Base-by-base conservation (phyloP, 2,888 invertebrate genomes). In the Drosophila kanekoi region DNA sequence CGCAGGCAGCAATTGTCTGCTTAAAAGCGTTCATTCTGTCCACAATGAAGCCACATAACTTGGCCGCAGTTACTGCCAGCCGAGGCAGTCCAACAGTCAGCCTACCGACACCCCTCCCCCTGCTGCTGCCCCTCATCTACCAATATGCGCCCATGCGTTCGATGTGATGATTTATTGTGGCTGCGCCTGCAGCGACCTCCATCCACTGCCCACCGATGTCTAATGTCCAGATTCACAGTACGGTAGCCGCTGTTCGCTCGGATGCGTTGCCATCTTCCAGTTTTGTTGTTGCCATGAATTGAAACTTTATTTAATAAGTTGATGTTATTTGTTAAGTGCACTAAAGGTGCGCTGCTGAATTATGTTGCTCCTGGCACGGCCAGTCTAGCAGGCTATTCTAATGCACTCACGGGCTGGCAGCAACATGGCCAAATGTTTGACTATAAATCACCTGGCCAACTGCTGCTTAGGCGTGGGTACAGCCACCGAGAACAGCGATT, bases 1-100 rank as follows among this genome's bases (percentile, higher is more conserved):
- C 89, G 89, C 89, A 86, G 91, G 90, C 90, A 89, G 87, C 90
- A 90, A 90, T 91, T 91, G 91, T 90, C 90, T 90, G 78, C 90
- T 87, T 91, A 90, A 91, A 87, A 86, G 87, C 86, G 87, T 71
- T 86, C 86, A 86, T 86, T 86, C 87, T 86, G 86, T 89, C 89
- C 85, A 85, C 86, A 89, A 87, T 89, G 87, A 89, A 86, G 89
- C 87, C 87, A 87, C 89, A 86, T 87, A 89, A 85, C 85, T 86
- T 88, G 87, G 81, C 84, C 72, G 76, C 85, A 81, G 83, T 79
- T 87, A 81, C 78, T 54, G 57, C 51, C 66, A 38, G 32, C 58
- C 67, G 61, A 66, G 61, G 60, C 48, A 70, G 41, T 43, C 54
- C 51, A 28, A 38, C 72, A 66, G 23, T 49, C 45, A 49, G 62